These are phyloP conservation scores for Melipona beecheii DNA, from an alignment of 2,888 invertebrate species.

Conservation along the genomic window DNA sequence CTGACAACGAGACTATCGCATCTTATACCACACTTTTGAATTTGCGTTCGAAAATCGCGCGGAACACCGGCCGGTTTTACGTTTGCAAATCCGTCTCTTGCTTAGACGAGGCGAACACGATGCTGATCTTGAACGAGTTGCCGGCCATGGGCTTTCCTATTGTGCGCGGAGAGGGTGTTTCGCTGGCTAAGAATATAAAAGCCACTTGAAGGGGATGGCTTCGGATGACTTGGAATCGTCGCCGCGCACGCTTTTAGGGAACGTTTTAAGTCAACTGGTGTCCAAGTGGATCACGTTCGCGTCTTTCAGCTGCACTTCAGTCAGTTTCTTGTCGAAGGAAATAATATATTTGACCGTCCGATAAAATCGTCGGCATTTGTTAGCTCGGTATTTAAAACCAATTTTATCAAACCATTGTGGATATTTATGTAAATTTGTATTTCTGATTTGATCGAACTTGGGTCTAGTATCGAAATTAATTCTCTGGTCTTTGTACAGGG, in stretches of 20 bases:
- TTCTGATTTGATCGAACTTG: too few relatives aligned
- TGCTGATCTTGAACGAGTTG: constrained; percentile 33
- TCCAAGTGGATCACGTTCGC: not conserved
- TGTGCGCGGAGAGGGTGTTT: constrained; percentile 6
- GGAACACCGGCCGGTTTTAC: not conserved
- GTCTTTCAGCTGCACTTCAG: not conserved
- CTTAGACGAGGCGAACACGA: not conserved
- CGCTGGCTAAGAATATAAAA: constrained; percentile 30
- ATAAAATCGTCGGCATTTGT: too few relatives aligned
- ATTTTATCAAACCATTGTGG: too few relatives aligned
- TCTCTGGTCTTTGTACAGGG: too few relatives aligned
- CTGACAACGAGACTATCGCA: too few relatives aligned
- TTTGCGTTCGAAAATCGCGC: constrained; percentile 13
- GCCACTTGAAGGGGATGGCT: constrained; percentile 18
- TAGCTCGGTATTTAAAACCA: too few relatives aligned
- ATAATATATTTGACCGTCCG: not conserved
- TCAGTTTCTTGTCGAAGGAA: too few relatives aligned
- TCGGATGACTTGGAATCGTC: not conserved
- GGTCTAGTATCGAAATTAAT: too few relatives aligned
- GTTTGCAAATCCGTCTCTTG: constrained; percentile 7
- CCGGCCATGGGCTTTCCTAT: constrained; percentile 6
- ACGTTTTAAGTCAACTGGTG: not conserved
- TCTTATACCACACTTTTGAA: not conserved
- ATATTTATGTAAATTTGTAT: too few relatives aligned
- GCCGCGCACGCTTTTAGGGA: constrained; percentile 7